phyloP scores from a whole-genome alignment of 1,140 invertebrate species.

The Polypedilum pembai region DNA sequence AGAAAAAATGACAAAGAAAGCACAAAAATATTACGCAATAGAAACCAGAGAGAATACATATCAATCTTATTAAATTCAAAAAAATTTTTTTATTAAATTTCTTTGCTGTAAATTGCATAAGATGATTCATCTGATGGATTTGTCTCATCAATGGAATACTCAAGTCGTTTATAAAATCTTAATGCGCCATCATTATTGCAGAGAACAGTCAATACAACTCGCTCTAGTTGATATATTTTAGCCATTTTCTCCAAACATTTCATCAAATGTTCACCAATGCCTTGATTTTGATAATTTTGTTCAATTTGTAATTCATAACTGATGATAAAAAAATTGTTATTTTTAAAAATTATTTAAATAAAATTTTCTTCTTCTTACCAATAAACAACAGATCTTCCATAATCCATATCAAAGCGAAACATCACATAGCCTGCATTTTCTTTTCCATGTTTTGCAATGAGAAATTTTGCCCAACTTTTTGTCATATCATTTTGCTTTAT shows the following conservation, averaged over 20 bases:
- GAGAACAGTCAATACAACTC: conserved; percentile 74
- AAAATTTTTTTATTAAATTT: conserved; percentile 32
- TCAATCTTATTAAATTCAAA: no score
- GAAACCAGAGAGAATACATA: no score
- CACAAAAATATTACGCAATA: no score
- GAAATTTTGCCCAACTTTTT: conserved; percentile 55
- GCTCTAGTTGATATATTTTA: conserved; percentile 60
- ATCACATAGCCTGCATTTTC: conserved; percentile 61
- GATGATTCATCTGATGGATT: conserved; percentile 48
- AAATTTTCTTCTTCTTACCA: conserved; percentile 50
- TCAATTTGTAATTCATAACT: conserved; percentile 82
- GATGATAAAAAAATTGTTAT: conserved; percentile 32
- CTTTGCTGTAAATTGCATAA: conserved; percentile 51
- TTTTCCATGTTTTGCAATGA: conserved; percentile 50
- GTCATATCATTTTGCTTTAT: conserved; percentile 57
- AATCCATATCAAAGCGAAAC: conserved; percentile 77
- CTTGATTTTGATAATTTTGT: conserved; percentile 54
- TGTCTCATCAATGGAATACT: conserved; percentile 47
- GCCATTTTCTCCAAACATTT: conserved; percentile 68
- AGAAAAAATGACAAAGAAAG: no score
- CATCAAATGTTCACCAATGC: conserved; percentile 75
- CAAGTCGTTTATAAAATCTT: conserved; percentile 62
- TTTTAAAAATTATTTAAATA: neutral
- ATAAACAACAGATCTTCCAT: conserved; percentile 67
- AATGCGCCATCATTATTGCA: conserved; percentile 62